Conservation (phyloP, 1,140 invertebrate genomes). For the Antheraea mylitta region DNA sequence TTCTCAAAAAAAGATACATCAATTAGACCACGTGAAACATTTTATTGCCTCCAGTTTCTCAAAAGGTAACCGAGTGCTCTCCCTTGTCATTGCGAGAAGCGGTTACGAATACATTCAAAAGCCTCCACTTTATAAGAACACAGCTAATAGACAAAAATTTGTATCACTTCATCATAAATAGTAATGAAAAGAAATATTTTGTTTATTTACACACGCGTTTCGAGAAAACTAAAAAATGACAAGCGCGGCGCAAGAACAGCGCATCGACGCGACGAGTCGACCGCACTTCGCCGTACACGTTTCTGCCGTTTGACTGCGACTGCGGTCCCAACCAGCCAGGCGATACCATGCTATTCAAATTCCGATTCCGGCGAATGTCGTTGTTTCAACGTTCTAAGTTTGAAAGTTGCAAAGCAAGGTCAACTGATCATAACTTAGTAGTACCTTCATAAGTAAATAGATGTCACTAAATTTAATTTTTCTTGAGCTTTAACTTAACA, state of each 20-base stretch:
- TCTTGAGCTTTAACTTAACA: not conserved
- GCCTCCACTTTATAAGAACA: conserved; percentile 61
- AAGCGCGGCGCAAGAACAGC: conserved; percentile 58
- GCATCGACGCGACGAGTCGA: conserved; percentile 75
- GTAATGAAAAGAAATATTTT: conserved; percentile 71
- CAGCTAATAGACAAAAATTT: conserved; percentile 68
- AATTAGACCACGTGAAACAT: conserved; percentile 74
- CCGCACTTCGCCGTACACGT: conserved; percentile 77
- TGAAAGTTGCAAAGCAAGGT: conserved; percentile 60
- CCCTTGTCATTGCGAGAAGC: conserved; percentile 77
- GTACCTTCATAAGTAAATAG: conserved; percentile 21
- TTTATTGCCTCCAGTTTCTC: conserved; percentile 76
- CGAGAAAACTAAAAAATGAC: conserved; percentile 67
- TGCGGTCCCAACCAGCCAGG: conserved; percentile 26
- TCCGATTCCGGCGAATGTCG: conserved; percentile 57
- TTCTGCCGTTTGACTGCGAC: conserved; percentile 47
- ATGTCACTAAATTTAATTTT: conserved; percentile 22
- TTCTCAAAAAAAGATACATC: conserved; percentile 43
- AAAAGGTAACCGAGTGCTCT: conserved; percentile 76
- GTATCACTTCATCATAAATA: conserved; percentile 68
- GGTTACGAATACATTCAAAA: conserved; percentile 58
- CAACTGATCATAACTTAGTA: conserved; percentile 39
- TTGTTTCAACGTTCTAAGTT: conserved; percentile 61
- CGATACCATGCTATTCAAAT: conserved; percentile 54
- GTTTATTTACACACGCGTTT: conserved; percentile 76